Percentiles rank a stretch among this genome's conserved stretches.
Evolutionary conservation across 2,113 vertebrate species (phyloP).

Genomic region (Cololabis saira): DNA sequence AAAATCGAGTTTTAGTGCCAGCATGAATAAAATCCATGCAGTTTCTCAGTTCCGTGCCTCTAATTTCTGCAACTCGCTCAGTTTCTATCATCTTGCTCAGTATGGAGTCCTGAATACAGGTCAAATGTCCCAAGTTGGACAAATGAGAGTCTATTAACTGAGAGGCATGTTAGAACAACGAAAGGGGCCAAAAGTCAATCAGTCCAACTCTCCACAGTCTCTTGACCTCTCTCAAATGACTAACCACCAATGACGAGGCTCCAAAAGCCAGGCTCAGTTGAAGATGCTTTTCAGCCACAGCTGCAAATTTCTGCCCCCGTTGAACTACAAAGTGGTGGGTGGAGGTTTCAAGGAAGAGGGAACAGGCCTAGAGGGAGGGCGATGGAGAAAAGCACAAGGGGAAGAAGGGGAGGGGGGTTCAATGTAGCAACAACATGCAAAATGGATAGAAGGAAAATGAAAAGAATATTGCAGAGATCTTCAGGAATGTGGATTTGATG

Average conservation of each 20-base stretch:
- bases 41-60: too few species aligned
- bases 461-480: background rate
- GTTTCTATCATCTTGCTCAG: conserved; percentile 45
- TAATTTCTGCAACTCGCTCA: too few species aligned
- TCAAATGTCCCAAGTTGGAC: conserved; percentile 19
- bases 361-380: background rate
- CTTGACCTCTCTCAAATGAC: conserved; percentile 41
- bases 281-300: conserved; percentile 41
- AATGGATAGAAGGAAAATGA: background rate
- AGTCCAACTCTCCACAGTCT: conserved; percentile 27
- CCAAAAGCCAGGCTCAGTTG: conserved; percentile 14
- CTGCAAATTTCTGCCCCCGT: conserved; percentile 60
- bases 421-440: background rate
- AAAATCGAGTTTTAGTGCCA: too few species aligned
- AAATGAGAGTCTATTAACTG: conserved; percentile 29
- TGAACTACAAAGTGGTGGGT: conserved; percentile 53
- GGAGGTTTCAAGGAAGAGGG: conserved; percentile 15
- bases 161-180: conserved; percentile 43
- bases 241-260: conserved; percentile 25
- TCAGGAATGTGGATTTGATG: background rate
- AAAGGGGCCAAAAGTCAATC: conserved; percentile 26
- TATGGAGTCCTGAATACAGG: conserved; percentile 39
- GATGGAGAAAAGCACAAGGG: conserved; percentile 6
- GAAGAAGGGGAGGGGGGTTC: conserved; percentile 13
- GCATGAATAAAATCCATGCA: conserved; percentile 3